Conservation (phyloP, 1,140 invertebrate species). For the Papilio xuthus region DNA sequence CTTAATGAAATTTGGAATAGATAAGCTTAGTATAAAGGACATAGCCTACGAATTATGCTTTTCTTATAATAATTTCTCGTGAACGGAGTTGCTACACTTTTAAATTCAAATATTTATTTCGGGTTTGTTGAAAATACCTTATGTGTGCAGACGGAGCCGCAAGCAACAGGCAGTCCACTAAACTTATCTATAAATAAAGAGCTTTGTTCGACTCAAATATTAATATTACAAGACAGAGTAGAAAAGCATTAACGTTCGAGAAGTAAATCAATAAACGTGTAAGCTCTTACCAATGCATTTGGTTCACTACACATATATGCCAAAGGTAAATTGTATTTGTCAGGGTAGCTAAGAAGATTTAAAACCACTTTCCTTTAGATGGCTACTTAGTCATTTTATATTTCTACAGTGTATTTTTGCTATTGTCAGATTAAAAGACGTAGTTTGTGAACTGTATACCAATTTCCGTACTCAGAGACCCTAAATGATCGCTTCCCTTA, state of each 20-base stretch:
- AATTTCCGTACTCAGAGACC: too few relatives aligned
- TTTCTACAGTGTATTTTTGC: too few relatives aligned
- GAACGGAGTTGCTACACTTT: too few relatives aligned
- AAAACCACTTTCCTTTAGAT: background rate
- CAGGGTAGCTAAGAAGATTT: constrained; percentile 1
- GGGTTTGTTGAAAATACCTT: background rate
- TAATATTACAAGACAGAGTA: background rate
- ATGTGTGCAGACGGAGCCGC: background rate
- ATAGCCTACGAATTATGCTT: too few relatives aligned
- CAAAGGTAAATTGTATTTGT: constrained; percentile 1
- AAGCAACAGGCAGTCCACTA: background rate
- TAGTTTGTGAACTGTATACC: too few relatives aligned
- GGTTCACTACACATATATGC: background rate
- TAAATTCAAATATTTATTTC: background rate
- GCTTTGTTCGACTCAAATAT: background rate
- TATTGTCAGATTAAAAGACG: too few relatives aligned
- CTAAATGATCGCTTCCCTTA: too few relatives aligned
- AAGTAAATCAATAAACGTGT: background rate
- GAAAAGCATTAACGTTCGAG: background rate
- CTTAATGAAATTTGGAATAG: too few relatives aligned
- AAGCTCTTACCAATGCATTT: constrained; percentile 16
- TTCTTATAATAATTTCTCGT: too few relatives aligned
- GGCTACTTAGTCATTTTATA: background rate
- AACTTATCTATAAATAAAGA: background rate
- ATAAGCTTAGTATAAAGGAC: too few relatives aligned